phyloP scores from a whole-genome alignment of 2,113 vertebrate genomes.

The Orcinus orca region DNA sequence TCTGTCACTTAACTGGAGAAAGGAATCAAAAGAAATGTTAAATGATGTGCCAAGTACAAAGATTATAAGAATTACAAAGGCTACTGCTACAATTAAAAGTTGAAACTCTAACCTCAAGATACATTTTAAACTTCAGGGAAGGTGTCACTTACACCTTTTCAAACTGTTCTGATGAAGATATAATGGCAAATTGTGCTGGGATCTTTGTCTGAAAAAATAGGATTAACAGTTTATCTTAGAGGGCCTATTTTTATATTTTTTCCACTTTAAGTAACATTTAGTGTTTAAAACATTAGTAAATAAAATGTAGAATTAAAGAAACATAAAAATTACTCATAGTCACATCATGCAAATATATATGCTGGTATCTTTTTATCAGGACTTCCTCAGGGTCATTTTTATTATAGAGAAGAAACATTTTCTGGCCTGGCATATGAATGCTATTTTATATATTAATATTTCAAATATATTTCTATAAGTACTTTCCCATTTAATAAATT shows the following conservation, averaged over 20 bases:
- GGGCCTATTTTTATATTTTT: not conserved
- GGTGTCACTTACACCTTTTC: not conserved
- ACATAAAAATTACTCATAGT: not conserved
- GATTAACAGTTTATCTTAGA: not conserved
- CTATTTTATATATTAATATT: not conserved
- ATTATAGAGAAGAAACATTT: not conserved
- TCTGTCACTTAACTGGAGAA: not conserved
- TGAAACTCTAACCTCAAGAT: not conserved
- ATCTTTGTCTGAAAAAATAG: not conserved
- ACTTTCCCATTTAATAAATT: not conserved
- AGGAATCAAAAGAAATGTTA: not conserved
- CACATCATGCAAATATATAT: not conserved
- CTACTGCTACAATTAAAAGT: not conserved
- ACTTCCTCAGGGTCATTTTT: not conserved
- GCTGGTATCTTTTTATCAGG: not conserved
- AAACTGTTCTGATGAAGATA: not conserved
- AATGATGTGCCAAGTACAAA: not conserved
- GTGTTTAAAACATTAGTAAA: not conserved
- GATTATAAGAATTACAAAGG: not conserved
- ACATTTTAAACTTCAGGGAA: not conserved
- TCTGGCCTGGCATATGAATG: not conserved
- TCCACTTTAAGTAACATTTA: not conserved
- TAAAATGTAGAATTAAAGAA: not conserved
- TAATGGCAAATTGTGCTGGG: not conserved
- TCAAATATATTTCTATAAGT: not conserved